A percentile compares a stretch with the other conserved stretches of the same genome.
These are phyloP conservation scores for Cephus sareptanus DNA, from an alignment of 2,888 invertebrate genomes.

Conservation along the genomic window DNA sequence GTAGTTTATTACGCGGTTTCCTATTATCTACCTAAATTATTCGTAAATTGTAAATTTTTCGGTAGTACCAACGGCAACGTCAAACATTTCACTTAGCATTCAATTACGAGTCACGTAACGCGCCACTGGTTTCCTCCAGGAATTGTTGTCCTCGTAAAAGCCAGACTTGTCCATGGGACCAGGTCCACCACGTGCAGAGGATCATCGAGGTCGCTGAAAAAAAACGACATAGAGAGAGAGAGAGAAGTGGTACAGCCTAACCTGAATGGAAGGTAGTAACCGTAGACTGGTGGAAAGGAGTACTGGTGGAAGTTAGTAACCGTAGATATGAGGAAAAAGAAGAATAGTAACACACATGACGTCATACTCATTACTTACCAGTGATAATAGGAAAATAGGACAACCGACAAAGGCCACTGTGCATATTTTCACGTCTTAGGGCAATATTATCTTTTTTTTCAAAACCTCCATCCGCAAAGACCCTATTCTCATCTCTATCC, in stretches of 20 bases:
- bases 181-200: background rate
- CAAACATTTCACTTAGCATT: constrained; percentile 24
- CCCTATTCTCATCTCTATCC: background rate
- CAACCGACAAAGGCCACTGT: background rate
- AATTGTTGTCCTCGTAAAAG: background rate
- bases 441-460: background rate
- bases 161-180: background rate
- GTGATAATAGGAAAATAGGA: background rate
- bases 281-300: background rate
- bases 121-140: constrained; percentile 30
- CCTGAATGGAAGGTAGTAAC: background rate
- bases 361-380: background rate
- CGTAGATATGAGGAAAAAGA: background rate
- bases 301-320: background rate
- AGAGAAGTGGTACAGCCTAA: background rate
- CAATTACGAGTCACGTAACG: constrained; percentile 47
- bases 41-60: constrained; percentile 25
- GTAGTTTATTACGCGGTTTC: background rate
- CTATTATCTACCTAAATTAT: constrained; percentile 22
- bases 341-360: background rate
- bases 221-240: no score
- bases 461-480: background rate
- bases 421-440: background rate
- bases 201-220: background rate
- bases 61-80: constrained; percentile 10